These are phyloP conservation scores for Semicossyphus pulcher DNA, from an alignment of 2,113 vertebrate species.

Conservation along the genomic window DNA sequence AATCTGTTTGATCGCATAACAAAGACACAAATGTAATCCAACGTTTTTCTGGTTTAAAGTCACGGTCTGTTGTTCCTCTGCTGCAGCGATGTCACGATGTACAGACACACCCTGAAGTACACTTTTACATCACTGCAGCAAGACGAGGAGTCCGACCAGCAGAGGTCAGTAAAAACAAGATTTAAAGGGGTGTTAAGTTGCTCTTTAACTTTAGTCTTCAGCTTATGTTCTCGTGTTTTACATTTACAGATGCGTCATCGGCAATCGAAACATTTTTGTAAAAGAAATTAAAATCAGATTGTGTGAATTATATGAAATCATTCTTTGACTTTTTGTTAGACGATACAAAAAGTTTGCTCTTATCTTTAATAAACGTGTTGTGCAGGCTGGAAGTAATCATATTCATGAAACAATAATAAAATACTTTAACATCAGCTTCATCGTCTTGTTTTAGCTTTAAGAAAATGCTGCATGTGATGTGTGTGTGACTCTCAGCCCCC, in stretches of 20 bases:
- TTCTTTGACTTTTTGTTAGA: neutral
- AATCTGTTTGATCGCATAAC: neutral
- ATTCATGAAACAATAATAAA: neutral
- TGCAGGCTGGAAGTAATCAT: neutral
- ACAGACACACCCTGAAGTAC: neutral
- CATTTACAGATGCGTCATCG: too few species aligned
- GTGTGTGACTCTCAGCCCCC: constrained; percentile 24
- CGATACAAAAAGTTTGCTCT: too few species aligned
- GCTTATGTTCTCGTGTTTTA: too few species aligned
- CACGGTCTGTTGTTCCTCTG: neutral
- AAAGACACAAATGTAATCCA: neutral
- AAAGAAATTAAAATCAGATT: neutral
- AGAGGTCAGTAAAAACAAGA: neutral
- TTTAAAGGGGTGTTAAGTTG: neutral
- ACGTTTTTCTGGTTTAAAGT: neutral
- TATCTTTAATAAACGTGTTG: too few species aligned
- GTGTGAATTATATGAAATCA: neutral
- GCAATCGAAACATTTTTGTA: too few species aligned
- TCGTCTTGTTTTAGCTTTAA: constrained; percentile 4
- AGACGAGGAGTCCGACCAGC: neutral
- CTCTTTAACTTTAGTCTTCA: neutral
- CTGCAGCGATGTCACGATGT: neutral
- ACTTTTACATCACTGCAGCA: neutral
- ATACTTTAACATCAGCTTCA: neutral
- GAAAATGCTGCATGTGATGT: constrained; percentile 11